Base-by-base conservation (phyloP, 1,140 invertebrate genomes). In the Adoxophyes honmai region DNA sequence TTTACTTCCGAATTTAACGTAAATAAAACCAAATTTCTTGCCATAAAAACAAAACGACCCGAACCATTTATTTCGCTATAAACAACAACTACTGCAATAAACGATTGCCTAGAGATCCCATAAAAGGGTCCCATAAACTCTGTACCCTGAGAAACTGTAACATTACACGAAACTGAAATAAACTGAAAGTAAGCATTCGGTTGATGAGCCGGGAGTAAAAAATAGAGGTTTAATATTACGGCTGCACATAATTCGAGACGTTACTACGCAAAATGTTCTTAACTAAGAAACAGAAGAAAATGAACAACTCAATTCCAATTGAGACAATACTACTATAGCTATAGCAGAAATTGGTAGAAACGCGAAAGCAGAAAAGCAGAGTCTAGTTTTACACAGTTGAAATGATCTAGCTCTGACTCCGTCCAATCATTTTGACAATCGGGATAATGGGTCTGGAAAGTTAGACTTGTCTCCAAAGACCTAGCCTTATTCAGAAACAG, bases 11-110 rank as follows among this genome's bases (percentile, higher is more conserved):
- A 48, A 48, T 48, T 48, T 48, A 33, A 18, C 10, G 42, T 28
- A 10, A 33, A 33, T 48, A 48, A 48, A 48, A 33, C 16, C 21
- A 48, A 48, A 48, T 48, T 48, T 48, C 42, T 13, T 28, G 2
- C 21, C 42, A 48, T 48, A 48, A 48, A 48, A 48, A 48, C 42
- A 28, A 28, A 13, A 48, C 21, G 42, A 13, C n/a, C 42, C 21
- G 21, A 28, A 48, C 42, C 42, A 48, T 48, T 48, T 48, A 11
- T 48, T 48, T 48, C n/a, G 42, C 21, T n/a, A 10, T 48, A 48
- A 48, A 48, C 42, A 48, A 48, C 18, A 48, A 48, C 42, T 48
- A 48, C 16, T 44, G 42, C 21, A 33, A 48, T 48, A 48, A 48
- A 48, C 42, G 21, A 48, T 48, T 11, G 36, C 36, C 36, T 11